A percentile compares a stretch with the other conserved stretches of the same genome.
These are phyloP conservation scores for Corbicula japonica DNA, from an alignment of 2,888 invertebrate genomes.

Conservation along the genomic window DNA sequence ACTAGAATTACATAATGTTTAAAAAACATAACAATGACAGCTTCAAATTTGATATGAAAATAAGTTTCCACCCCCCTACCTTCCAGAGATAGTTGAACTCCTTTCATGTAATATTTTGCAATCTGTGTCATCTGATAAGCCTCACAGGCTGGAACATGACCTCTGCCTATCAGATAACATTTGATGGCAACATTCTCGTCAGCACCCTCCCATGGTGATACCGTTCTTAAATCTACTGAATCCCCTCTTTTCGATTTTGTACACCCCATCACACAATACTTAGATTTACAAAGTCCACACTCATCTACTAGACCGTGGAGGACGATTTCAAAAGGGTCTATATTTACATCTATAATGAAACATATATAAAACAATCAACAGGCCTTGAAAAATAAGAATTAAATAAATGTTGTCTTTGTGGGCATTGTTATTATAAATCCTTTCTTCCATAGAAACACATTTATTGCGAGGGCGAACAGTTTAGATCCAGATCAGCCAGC, in stretches of 20 bases:
- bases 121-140: constrained; percentile 15
- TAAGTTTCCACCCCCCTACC: constrained; percentile 11
- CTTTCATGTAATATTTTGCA: background rate
- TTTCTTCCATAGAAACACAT: too few relatives aligned
- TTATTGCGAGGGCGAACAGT: too few relatives aligned
- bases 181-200: background rate
- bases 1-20: background rate
- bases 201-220: too few relatives aligned
- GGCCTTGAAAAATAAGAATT: too few relatives aligned
- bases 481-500: too few relatives aligned
- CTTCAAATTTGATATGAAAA: background rate
- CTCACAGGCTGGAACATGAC: constrained; percentile 5
- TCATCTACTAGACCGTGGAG: constrained; percentile 23
- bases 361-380: too few relatives aligned
- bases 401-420: too few relatives aligned
- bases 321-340: constrained; percentile 3
- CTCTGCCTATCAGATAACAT: background rate
- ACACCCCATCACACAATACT: too few relatives aligned
- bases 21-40: background rate
- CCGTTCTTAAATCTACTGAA: background rate
- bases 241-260: background rate
- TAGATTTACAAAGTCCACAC: too few relatives aligned
- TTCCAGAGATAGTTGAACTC: background rate
- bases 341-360: constrained; percentile 18
- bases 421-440: too few relatives aligned